Conservation (phyloP, 2,888 invertebrate species). For the Imbricaverruca yamaguchii region DNA sequence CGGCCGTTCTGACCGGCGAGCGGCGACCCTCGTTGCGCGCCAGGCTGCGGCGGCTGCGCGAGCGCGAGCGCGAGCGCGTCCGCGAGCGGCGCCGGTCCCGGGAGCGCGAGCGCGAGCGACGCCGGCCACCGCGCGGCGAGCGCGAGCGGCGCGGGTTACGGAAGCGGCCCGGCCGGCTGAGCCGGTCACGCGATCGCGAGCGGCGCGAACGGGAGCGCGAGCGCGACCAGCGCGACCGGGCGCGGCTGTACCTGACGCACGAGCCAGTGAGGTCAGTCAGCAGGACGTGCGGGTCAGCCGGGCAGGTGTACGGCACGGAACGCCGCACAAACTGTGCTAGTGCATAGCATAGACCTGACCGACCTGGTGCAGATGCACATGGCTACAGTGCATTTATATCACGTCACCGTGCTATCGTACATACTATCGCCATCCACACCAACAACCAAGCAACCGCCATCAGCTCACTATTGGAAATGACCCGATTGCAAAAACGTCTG, state of each 20-base stretch:
- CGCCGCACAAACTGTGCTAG: too few species aligned
- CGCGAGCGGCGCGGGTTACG: background rate
- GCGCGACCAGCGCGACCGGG: slow-evolving; percentile 25
- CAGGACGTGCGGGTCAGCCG: too few species aligned
- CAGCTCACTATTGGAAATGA: too few species aligned
- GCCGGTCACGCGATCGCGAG: slow-evolving; percentile 25
- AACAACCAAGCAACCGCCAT: too few species aligned
- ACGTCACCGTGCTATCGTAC: too few species aligned
- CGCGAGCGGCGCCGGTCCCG: slow-evolving; percentile 7
- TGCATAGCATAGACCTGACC: too few species aligned
- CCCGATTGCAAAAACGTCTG: too few species aligned
- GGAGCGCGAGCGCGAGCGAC: background rate
- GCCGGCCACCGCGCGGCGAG: slow-evolving; percentile 1
- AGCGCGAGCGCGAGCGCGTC: slow-evolving; percentile 17
- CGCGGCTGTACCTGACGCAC: background rate
- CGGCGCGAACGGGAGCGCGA: slow-evolving; percentile 23
- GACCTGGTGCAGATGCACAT: too few species aligned
- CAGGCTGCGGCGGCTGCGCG: background rate
- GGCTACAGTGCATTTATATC: too few species aligned
- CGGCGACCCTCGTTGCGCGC: background rate
- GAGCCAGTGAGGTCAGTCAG: too few species aligned
- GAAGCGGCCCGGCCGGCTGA: background rate
- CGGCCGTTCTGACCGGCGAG: background rate
- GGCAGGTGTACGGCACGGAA: too few species aligned
- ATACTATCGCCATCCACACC: too few species aligned